Evolutionary conservation across 2,797 vertebrate species (phyloP).

Genomic region (Protosalanx chinensis): DNA sequence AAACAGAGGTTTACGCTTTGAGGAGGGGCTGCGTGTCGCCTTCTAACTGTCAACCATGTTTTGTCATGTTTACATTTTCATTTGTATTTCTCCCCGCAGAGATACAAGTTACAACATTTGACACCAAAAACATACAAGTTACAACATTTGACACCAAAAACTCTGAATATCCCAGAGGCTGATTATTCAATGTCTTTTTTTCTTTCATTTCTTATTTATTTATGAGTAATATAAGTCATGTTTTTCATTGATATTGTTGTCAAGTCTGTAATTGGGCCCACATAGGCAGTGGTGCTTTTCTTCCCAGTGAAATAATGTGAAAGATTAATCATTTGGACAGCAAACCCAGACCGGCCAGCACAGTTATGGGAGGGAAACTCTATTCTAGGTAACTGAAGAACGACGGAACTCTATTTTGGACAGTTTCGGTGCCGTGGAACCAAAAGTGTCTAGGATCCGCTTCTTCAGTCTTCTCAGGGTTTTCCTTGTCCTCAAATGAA

Average conservation of each 20-base stretch:
- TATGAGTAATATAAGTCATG: constrained; percentile 1
- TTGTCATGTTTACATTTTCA: no score
- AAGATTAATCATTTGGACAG: constrained; percentile 69
- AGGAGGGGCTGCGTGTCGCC: no score
- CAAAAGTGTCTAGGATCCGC: not conserved
- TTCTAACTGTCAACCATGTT: no score
- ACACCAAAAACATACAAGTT: not conserved
- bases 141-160: not conserved
- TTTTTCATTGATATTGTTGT: constrained; percentile 59
- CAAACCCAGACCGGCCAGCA: constrained; percentile 51
- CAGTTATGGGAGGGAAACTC: constrained; percentile 45
- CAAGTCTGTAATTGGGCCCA: constrained; percentile 67
- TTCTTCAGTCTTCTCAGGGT: not conserved
- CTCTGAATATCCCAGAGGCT: not conserved
- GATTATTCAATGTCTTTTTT: not conserved
- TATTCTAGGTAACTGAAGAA: not conserved
- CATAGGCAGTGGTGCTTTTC: constrained; percentile 56
- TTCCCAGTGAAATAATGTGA: constrained; percentile 57
- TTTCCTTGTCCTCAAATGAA: no score
- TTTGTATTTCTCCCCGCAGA: no score
- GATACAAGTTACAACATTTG: no score
- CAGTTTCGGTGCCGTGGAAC: not conserved
- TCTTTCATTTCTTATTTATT: not conserved
- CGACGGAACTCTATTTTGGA: not conserved
- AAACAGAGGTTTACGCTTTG: no score